Conservation (phyloP, 2,888 invertebrate genomes). For the Anoncus sp. region DNA sequence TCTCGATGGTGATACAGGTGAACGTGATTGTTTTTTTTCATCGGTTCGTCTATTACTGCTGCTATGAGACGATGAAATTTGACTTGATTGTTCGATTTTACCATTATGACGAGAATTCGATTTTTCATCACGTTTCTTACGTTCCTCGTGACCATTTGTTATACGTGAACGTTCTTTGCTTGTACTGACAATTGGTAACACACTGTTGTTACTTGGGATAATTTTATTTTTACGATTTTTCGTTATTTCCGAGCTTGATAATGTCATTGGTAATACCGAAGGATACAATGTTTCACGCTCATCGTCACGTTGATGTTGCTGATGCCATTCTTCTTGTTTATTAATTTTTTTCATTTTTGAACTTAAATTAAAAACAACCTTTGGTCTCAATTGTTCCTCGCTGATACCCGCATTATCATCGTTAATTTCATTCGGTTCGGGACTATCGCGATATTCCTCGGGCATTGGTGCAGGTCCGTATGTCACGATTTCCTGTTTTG, state of each 20-base stretch:
- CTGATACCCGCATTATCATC: conserved; percentile 26
- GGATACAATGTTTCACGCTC: not conserved
- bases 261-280: not conserved
- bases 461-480: conserved; percentile 37
- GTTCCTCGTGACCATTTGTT: conserved; percentile 38
- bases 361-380: conserved; percentile 76
- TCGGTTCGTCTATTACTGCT: too few relatives aligned
- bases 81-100: not conserved
- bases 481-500: not conserved
- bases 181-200: not conserved
- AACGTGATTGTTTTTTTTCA: conserved; percentile 6
- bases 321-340: conserved; percentile 71
- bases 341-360: conserved; percentile 69
- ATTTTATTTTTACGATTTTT: conserved; percentile 17
- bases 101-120: conserved; percentile 4
- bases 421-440: not conserved
- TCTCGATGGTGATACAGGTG: conserved; percentile 7
- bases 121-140: conserved; percentile 28
- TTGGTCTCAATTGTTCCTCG: conserved; percentile 69
- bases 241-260: not conserved
- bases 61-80: conserved; percentile 3
- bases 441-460: conserved; percentile 1
- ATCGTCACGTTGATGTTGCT: conserved; percentile 54
- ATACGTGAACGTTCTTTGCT: conserved; percentile 3
- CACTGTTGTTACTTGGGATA: not conserved